A percentile compares a stretch with the other conserved stretches of the same genome.
Conservation (phyloP, 2,888 invertebrate species). For the Tipula unca region DNA sequence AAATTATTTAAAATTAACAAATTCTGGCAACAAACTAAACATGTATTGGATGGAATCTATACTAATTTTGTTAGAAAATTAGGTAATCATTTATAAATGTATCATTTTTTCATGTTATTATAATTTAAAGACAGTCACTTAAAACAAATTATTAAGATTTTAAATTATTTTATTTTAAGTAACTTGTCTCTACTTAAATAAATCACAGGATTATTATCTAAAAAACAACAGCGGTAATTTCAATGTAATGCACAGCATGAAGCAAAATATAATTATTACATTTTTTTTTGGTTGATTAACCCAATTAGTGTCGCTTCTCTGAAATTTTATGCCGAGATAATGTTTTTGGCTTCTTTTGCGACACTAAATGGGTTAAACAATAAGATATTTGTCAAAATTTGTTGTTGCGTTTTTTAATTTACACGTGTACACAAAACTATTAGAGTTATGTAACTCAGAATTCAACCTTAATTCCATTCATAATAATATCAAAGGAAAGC, state of each 20-base stretch:
- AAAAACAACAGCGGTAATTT: not conserved
- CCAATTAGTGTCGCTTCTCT: not conserved
- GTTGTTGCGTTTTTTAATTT: not conserved
- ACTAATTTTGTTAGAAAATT: slow-evolving; percentile 17
- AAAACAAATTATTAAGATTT: not conserved
- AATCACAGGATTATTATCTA: not conserved
- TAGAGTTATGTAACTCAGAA: not conserved
- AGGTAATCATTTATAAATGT: slow-evolving; percentile 19
- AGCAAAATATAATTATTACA: not conserved
- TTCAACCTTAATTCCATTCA: no score
- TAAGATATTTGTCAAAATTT: not conserved
- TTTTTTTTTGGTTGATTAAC: not conserved
- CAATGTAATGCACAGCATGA: slow-evolving; percentile 14
- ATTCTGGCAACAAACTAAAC: slow-evolving; percentile 19
- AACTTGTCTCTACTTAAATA: not conserved
- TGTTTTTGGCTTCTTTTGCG: not conserved
- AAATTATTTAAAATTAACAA: slow-evolving; percentile 9
- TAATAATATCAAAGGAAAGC: no score
- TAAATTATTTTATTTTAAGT: not conserved
- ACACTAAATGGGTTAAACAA: not conserved
- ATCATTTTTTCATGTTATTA: not conserved
- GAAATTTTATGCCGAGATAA: not conserved
- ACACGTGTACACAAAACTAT: not conserved
- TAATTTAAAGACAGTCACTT: not conserved
- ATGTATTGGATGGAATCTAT: slow-evolving; percentile 16